Conservation (phyloP, 2,888 invertebrate species). For the Steromphala cineraria region DNA sequence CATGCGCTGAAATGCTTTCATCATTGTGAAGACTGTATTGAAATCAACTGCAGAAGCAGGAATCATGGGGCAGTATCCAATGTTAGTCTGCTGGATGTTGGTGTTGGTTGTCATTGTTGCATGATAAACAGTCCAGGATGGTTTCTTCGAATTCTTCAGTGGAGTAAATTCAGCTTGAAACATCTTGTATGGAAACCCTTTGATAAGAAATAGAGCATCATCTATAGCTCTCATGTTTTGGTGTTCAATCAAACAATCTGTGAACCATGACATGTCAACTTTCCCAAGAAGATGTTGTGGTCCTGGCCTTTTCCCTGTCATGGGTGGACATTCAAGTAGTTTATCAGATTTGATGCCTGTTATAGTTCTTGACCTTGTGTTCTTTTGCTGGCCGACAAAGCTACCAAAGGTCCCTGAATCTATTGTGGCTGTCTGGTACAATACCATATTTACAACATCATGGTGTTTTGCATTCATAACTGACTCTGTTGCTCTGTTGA, state of each 20-base stretch:
- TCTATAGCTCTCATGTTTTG: background rate
- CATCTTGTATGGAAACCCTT: background rate
- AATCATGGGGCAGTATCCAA: conserved; percentile 26
- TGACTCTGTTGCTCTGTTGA: conserved; percentile 25
- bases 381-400: background rate
- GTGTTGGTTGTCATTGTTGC: background rate
- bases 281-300: background rate
- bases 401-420: background rate
- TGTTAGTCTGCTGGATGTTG: background rate
- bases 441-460: conserved; percentile 28
- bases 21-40: conserved; percentile 24
- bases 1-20: conserved; percentile 19
- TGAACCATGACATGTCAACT: background rate
- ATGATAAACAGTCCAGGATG: conserved; percentile 6
- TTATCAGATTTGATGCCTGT: background rate
- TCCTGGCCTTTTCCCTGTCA: background rate
- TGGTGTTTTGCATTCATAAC: conserved; percentile 16
- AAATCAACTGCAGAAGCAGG: conserved; percentile 23
- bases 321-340: background rate
- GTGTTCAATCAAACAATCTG: background rate
- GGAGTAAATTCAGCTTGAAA: background rate
- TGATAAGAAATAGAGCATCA: background rate
- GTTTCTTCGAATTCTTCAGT: background rate
- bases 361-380: background rate
- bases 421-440: conserved; percentile 22